Base-by-base conservation (phyloP, 2,113 vertebrate genomes). In the Pygathrix nemaeus region DNA sequence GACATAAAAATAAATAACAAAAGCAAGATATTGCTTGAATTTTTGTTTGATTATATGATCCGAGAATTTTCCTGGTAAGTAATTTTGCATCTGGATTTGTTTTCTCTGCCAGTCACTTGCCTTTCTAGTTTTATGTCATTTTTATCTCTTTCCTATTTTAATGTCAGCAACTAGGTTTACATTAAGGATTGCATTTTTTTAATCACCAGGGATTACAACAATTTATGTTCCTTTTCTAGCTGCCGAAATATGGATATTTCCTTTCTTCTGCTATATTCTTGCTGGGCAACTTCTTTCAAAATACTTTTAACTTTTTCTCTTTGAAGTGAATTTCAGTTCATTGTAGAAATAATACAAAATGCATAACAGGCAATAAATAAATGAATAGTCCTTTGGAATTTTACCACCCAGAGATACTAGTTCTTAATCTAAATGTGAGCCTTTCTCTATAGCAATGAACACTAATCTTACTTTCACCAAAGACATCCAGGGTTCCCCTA, bases 261-360 rank as follows among this genome's bases (percentile, higher is more conserved):
- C 20, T 90, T 79, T 80, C 20, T 82, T 76, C 18, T 64, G 7
- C 4, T 52, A 32, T 43, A 57, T 72, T 85, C 16, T 90, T 96
- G 52, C 43, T 93, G 10, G 6, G 48, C 89, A n/a, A 45, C 32
- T 50, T 32, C 75, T 93, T 94, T 61, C n/a, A 87, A 93, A 91
- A 52, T 93, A 40, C 48, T 70, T 96, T 8, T 23, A 32, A 17
- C 16, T 23, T 57, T 48, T 87, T 18, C 25, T 23, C 16, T 97
- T 97, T 91, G n/a, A 8, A 94, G 40, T 73, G 88, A 81, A 93
- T 57, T 72, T 32, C 95, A 76, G 5, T 70, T 96, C 38, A 50
- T 59, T 78, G 7, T 72, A 73, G 32, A 83, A 76, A 73, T 52
- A 96, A 81, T 59, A 52, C 8, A 92, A 93, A 90, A 35, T 21